Base-by-base conservation (phyloP, 1,140 invertebrate species). In the Panagrolaimus sp. region DNA sequence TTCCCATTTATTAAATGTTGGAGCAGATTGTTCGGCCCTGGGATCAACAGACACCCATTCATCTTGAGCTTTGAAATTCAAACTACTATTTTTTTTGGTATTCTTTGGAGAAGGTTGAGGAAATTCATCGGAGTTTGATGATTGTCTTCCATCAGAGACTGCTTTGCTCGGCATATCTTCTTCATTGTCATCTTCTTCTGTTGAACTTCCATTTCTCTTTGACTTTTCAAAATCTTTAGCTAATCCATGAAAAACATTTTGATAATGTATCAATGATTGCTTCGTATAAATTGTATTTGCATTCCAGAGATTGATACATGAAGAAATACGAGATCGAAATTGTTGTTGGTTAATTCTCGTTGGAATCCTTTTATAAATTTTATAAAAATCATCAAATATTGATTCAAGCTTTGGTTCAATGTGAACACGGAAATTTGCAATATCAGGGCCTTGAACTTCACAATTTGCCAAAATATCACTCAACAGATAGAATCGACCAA, bases 401-500 rank as follows among this genome's bases (percentile, higher is more conserved):
- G 91, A 89, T 43, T 89, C 80, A 70, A 99, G 86, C 75, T 92
- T 89, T 24, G 86, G 86, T 85, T 97, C 92, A 85, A 98, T 91
- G 63, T 90, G 89, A 86, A 90, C 91, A 75, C 96, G 88, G 83
- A 91, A 99, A 80, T 90, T 94, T 45, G 93, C 94, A n/a, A 94
- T 95, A 87, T 98, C 97, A 47, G 92, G 90, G 5, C 98, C 89
- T 88, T 96, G 96, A 6, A 93, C 91, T 66, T 68, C 46, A 83
- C 93, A 94, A 84, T 99, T 99, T 83, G 97, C 92, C 62, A 99
- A 86, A 74, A 99, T 92, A 85, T 99, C 96, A 12, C 94, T 96
- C 47, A 98, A 88, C 17, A 99, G 88, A 86, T 96, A 99, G 17
- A 98, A 85, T 72, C 94, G 86, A 21, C 94, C 93, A 76, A 96